These are phyloP conservation scores for Seira sanloemensis DNA, from an alignment of 2,888 invertebrate species.

Conservation along the genomic window DNA sequence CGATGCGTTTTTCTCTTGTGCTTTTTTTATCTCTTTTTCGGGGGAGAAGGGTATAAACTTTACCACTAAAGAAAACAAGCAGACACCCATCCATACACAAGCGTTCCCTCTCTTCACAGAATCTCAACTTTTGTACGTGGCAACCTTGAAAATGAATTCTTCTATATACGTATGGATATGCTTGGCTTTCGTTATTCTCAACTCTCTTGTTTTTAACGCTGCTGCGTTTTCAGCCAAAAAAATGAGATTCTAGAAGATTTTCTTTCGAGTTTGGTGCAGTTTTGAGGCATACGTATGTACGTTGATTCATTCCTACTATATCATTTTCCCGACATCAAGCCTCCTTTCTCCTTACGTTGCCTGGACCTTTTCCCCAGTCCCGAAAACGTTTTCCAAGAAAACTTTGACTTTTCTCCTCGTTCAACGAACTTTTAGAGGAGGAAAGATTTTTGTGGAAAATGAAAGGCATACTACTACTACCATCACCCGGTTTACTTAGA, in stretches of 20 bases:
- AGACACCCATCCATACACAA: neutral
- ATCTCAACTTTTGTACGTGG: conserved; percentile 15
- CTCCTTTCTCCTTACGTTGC: neutral
- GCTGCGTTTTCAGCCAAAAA: conserved; percentile 33
- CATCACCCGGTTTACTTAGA: neutral
- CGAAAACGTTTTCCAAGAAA: neutral
- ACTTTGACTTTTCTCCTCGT: neutral
- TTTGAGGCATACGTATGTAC: no score
- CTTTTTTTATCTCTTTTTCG: no score
- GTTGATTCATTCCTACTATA: neutral
- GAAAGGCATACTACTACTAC: neutral
- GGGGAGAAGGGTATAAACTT: no score
- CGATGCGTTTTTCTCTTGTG: conserved; percentile 11
- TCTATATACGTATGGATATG: no score
- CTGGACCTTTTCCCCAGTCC: neutral
- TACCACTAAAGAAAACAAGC: neutral
- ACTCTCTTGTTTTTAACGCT: conserved; percentile 13
- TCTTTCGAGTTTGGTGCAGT: no score
- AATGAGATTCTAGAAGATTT: no score
- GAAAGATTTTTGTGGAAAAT: neutral
- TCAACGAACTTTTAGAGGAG: neutral
- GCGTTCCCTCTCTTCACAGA: conserved; percentile 17
- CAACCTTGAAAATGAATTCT: conserved; percentile 56
- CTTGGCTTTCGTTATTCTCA: neutral
- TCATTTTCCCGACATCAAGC: neutral